Evolutionary conservation across 2,797 vertebrate species (phyloP), one percentile per base, ranked within the genome.

Genomic region (Sebastes itinus): DNA sequence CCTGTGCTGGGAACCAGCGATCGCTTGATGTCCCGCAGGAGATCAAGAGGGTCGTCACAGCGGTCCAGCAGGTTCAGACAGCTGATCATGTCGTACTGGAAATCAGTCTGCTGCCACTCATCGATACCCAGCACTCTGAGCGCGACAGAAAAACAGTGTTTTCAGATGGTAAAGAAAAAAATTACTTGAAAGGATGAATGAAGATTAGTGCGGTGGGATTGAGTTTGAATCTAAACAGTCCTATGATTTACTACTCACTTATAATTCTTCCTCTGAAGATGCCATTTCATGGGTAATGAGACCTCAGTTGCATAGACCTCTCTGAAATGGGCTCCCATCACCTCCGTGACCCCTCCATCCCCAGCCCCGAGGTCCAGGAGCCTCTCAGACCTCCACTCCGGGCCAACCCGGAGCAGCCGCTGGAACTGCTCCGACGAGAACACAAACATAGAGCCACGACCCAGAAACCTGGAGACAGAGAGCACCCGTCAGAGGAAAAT

Each of bases 391-490:
- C 94, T 97, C 98, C 99, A 99, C 38, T 97, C 97, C 0, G 97
- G 96, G 60, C 92, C 91, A 81, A 99, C 95, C 87, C 86, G 95
- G 67, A 99, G 97, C 84, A 99, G 95, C 81, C 83, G 95, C 87
- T 96, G 96, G 95, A 99, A 98, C 75, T 99, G 99, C 77, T 98
- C 96, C 60, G 92, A 88, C 2, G 98, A 99, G 92, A 99, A 99
- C 68, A 99, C 98, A 88, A 99, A 99, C 98, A 99, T 99, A 28
- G 98, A 99, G 74, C 99, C 99, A 13, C 99, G 96, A 86, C 98
- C 97, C 87, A 99, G 96, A 86, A 99, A 96, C 92, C 98, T 99
- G 87, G 88, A 80, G 63, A 73, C 27, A 3, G 69, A 71, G 25
- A 63, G 33, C 3, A 7, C 8, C 0, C 0, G 9, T 78, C 7